These are phyloP conservation scores for Helicorthomorpha holstii DNA, from an alignment of 1,140 invertebrate species.

Conservation along the genomic window DNA sequence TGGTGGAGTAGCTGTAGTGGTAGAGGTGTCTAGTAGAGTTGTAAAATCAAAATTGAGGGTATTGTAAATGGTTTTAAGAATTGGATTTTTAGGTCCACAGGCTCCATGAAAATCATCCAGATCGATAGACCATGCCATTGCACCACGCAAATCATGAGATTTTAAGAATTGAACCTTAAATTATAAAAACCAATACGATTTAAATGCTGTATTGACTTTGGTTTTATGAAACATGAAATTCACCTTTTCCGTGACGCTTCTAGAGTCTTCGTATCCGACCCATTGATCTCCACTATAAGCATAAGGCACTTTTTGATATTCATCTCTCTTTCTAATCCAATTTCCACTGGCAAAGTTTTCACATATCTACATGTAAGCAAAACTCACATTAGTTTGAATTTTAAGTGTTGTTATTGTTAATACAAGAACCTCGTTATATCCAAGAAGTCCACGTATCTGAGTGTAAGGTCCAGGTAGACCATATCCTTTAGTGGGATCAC, in stretches of 20 bases:
- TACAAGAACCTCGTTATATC: slow-evolving; percentile 21
- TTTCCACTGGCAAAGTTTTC: slow-evolving; percentile 3
- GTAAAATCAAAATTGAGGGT: neutral
- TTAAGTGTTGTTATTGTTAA: neutral
- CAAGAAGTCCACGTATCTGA: slow-evolving; percentile 34
- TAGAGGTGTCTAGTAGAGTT: neutral
- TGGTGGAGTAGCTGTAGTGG: neutral
- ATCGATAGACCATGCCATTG: slow-evolving; percentile 22
- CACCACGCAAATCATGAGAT: slow-evolving; percentile 16
- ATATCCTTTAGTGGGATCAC: slow-evolving; percentile 38
- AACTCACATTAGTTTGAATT: neutral
- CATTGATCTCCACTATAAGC: slow-evolving; percentile 43
- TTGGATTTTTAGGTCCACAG: slow-evolving; percentile 19
- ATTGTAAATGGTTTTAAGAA: slow-evolving; percentile 17
- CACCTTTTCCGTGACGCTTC: slow-evolving; percentile 8
- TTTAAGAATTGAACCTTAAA: slow-evolving; percentile 13
- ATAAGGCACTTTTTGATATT: slow-evolving; percentile 41
- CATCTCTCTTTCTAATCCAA: slow-evolving; percentile 26
- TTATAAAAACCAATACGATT: slow-evolving; percentile 13
- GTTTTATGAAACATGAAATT: neutral
- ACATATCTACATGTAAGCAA: slow-evolving; percentile 11
- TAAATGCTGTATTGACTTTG: no score
- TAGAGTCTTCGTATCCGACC: slow-evolving; percentile 52
- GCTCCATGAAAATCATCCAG: slow-evolving; percentile 20
- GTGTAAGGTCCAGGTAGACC: slow-evolving; percentile 64